A percentile compares a stretch with the other conserved stretches of the same genome.
These are phyloP conservation scores for Metacarcinus magister DNA, from an alignment of 2,888 invertebrate species.

Conservation along the genomic window DNA sequence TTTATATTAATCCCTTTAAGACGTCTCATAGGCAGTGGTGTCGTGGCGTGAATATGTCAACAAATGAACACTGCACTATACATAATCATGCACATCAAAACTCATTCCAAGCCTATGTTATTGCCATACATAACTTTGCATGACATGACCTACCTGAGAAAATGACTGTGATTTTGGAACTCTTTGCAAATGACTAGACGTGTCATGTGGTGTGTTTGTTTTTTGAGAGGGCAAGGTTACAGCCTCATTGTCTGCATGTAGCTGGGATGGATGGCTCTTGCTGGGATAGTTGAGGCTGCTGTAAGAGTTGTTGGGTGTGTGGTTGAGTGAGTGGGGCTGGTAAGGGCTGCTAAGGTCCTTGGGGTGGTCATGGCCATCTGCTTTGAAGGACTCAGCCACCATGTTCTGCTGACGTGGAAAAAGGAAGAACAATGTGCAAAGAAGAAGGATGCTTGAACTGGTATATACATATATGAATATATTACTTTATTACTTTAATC, in stretches of 20 bases:
- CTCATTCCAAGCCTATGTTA: too few relatives aligned
- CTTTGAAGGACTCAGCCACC: not conserved
- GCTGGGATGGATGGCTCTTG: not conserved
- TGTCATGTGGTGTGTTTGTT: not conserved
- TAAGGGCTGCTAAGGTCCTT: not conserved
- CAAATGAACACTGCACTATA: not conserved
- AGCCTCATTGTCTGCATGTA: not conserved
- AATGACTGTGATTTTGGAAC: constrained; percentile 67
- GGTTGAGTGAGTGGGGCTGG: not conserved
- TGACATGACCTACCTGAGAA: constrained; percentile 57
- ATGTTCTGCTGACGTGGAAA: not conserved
- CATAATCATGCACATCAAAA: not conserved
- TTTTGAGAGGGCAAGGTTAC: not conserved
- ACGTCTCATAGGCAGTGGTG: too few relatives aligned
- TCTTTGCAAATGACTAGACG: not conserved
- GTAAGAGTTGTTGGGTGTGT: constrained; percentile 21
- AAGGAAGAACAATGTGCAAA: not conserved
- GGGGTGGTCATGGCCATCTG: not conserved
- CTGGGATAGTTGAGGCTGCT: not conserved
- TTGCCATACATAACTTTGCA: not conserved
- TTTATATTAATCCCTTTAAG: too few relatives aligned
- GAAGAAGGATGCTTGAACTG: not conserved
- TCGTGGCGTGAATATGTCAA: too few relatives aligned
- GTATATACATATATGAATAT: not conserved
- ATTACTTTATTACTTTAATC: not conserved